A percentile compares a stretch with the other conserved stretches of the same genome.
phyloP scores from a whole-genome alignment of 2,888 invertebrate species.

The Drosophila neoperkinsi region DNA sequence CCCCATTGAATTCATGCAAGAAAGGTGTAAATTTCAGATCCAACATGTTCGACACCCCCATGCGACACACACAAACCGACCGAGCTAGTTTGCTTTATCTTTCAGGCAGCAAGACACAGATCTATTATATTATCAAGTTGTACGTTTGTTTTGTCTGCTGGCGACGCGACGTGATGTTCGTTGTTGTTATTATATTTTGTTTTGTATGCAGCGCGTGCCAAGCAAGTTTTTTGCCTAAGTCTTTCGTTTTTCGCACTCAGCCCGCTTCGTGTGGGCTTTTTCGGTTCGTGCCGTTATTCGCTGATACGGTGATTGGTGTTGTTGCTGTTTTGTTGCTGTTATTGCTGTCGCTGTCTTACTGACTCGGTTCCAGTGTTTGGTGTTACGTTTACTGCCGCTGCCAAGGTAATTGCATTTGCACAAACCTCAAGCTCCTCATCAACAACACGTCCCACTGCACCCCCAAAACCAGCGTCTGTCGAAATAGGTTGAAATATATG shows the following conservation, averaged over 20 bases:
- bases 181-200: constrained; percentile 6
- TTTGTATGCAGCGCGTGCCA: constrained; percentile 52
- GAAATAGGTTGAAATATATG: constrained; percentile 56
- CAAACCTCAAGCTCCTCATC: constrained; percentile 48
- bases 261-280: constrained; percentile 45
- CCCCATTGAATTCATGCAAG: neutral
- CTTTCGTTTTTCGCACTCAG: constrained; percentile 62
- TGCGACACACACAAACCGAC: constrained; percentile 9
- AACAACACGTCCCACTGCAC: constrained; percentile 57
- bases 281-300: constrained; percentile 51
- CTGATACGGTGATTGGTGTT: constrained; percentile 30
- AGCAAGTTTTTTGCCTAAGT: constrained; percentile 63
- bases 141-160: constrained; percentile 50
- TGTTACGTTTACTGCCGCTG: constrained; percentile 56
- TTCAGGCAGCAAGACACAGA: constrained; percentile 20
- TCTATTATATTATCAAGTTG: constrained; percentile 62
- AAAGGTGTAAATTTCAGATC: neutral
- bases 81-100: constrained; percentile 18
- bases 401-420: constrained; percentile 76
- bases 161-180: constrained; percentile 49
- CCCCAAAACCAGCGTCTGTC: constrained; percentile 45
- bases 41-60: constrained; percentile 68
- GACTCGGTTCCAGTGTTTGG: constrained; percentile 55
- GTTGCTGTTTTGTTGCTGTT: constrained; percentile 23
- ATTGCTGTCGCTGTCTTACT: constrained; percentile 47